A percentile compares a stretch with the other conserved stretches of the same genome.
Conservation (phyloP, 2,888 invertebrate genomes). For the Charanyca ferruginea region DNA sequence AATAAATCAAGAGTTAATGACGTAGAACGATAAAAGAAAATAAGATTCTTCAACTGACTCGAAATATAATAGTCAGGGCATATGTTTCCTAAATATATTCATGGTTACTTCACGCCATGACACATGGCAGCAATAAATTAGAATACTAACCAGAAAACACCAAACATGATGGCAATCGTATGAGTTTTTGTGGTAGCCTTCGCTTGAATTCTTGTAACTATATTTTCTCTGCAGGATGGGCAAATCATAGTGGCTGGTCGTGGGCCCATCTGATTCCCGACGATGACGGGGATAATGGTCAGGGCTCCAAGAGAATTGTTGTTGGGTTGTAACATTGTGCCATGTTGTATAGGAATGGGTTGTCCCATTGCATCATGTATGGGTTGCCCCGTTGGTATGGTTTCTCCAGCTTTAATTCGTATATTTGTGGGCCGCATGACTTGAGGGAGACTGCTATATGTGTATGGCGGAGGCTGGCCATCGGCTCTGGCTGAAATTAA, state of each 20-base stretch:
- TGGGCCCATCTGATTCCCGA: conserved; percentile 18
- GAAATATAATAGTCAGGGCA: no score
- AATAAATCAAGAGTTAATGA: no score
- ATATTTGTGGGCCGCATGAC: conserved; percentile 13
- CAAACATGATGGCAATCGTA: conserved; percentile 5
- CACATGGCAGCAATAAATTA: neutral
- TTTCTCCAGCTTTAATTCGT: conserved; percentile 12
- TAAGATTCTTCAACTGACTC: no score
- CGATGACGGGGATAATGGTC: conserved; percentile 8
- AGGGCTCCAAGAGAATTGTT: neutral
- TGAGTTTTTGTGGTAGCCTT: conserved; percentile 14
- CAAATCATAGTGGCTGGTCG: conserved; percentile 4
- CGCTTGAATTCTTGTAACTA: conserved; percentile 2
- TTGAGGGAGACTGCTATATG: neutral
- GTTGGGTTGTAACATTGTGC: conserved; percentile 1
- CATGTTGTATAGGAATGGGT: conserved; percentile 23
- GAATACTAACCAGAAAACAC: conserved; percentile 13
- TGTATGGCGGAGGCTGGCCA: conserved; percentile 65
- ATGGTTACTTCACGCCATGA: no score
- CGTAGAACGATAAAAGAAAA: no score
- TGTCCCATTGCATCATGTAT: conserved; percentile 12
- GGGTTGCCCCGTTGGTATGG: conserved; percentile 17
- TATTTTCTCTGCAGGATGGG: neutral
- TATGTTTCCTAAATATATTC: no score
- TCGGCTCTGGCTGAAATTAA: conserved; percentile 37